phyloP scores from a whole-genome alignment of 2,797 vertebrate species.

The Propithecus perrieri region DNA sequence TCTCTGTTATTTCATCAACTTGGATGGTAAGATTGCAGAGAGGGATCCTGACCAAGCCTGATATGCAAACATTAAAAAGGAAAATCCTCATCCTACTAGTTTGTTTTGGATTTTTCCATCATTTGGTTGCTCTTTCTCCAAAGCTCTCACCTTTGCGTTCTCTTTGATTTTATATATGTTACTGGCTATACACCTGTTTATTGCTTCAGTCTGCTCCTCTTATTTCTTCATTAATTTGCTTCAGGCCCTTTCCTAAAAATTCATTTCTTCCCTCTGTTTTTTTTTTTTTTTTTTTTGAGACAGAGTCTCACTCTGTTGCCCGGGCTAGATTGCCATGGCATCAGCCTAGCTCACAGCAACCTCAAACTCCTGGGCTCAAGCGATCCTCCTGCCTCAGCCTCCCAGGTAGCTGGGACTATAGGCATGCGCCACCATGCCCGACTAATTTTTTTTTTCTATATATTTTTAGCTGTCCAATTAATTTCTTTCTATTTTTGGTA shows the following conservation, averaged over 20 bases:
- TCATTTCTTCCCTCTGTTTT: background rate
- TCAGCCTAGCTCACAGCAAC: too few relatives aligned
- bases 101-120: background rate
- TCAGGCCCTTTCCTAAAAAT: constrained; percentile 1
- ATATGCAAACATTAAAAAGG: background rate
- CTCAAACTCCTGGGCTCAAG: too few relatives aligned
- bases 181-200: background rate
- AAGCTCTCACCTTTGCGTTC: background rate
- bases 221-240: constrained; percentile 29
- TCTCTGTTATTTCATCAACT: constrained; percentile 9
- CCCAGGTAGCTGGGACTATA: too few relatives aligned
- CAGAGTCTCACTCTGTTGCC: too few relatives aligned
- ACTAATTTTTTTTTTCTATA: too few relatives aligned
- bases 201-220: background rate
- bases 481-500: too few relatives aligned
- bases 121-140: background rate
- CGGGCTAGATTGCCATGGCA: too few relatives aligned
- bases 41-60: background rate
- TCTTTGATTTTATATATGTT: constrained; percentile 22
- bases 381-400: too few relatives aligned
- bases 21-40: background rate
- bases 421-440: too few relatives aligned
- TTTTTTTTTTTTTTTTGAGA: background rate
- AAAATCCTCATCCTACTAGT: background rate
- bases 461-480: too few relatives aligned